Evolutionary conservation across 2,888 invertebrate genomes (phyloP), one percentile per base, ranked within the genome.

Genomic region (Hypsopygia costalis): DNA sequence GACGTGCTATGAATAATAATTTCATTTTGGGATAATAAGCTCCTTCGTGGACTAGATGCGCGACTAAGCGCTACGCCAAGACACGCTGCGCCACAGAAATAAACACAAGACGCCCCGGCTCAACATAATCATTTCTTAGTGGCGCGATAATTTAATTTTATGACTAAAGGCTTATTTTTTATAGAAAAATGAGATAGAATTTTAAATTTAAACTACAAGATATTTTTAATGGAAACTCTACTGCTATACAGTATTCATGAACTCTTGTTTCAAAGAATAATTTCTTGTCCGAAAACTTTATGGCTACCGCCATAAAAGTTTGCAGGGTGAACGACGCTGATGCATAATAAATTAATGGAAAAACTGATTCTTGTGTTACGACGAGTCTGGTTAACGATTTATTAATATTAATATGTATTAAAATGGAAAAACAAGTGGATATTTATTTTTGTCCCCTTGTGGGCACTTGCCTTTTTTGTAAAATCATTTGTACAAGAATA

Each of bases 1-100:
- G 58, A 71, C 70, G 69, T 71, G 71, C 61, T 61, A 63, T 76
- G 72, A 75, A 76, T 81, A 78, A 66, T 73, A 75, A 76, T 72
- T 69, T 62, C 51, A 67, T 68, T 62, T 69, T 47, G 55, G 42
- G 52, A 58, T 58, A 62, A 62, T 62, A 63, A 62, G 62, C 62
- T 55, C 46, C 41, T 51, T 36, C 40, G 45, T 39, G 38, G 32
- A 43, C 46, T 40, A 42, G 34, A 41, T 41, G 38, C 3, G 16
- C 11, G 31, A 10, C 31, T 31, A 11, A 11, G 21, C 11, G 11
- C 10, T 12, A 8, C 9, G 31, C 31, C 11, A 21, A 21, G 6
- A 21, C 21, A 21, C 3, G 6, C n/a, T n/a, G n/a, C n/a, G n/a
- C 4, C 16, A 16, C 16, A 4, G 16, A 16, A 16, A 16, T 16